Percentiles rank a stretch among this genome's conserved stretches.
Evolutionary conservation across 2,888 invertebrate genomes (phyloP).

Genomic region (Tetragonisca angustula): DNA sequence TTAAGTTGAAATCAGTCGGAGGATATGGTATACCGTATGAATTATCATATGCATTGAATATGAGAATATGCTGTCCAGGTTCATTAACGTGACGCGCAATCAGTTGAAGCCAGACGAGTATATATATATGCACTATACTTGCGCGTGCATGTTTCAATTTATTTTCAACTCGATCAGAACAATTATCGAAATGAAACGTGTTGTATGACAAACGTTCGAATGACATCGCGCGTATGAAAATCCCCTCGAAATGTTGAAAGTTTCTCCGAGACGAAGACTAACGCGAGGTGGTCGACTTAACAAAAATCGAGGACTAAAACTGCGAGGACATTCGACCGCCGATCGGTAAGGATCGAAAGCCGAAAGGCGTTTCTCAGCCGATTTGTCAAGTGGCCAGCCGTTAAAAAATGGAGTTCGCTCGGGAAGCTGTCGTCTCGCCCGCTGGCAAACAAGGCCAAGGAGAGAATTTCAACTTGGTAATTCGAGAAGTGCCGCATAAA

Average conservation of each 20-base stretch:
- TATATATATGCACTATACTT: no score
- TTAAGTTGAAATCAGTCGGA: no score
- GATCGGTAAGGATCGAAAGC: background rate
- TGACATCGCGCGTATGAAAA: no score
- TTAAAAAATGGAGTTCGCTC: background rate
- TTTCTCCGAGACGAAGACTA: background rate
- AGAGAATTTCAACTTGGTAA: slow-evolving; percentile 37
- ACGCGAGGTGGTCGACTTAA: background rate
- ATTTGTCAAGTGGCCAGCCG: background rate
- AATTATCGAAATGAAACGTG: no score
- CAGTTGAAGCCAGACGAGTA: no score
- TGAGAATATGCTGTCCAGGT: no score
- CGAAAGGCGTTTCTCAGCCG: background rate
- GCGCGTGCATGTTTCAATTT: no score
- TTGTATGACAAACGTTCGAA: no score
- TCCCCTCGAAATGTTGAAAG: background rate
- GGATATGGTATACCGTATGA: no score
- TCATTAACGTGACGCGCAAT: no score
- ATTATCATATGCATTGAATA: no score
- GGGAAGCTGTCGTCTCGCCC: background rate
- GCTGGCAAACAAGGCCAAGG: slow-evolving; percentile 20
- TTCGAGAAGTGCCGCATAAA: slow-evolving; percentile 45
- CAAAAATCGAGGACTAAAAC: background rate
- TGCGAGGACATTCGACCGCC: background rate
- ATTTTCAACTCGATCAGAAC: no score